Evolutionary conservation across 2,113 vertebrate species (phyloP), one percentile per base, ranked within the genome.

Genomic region (Calidris pygmaea): DNA sequence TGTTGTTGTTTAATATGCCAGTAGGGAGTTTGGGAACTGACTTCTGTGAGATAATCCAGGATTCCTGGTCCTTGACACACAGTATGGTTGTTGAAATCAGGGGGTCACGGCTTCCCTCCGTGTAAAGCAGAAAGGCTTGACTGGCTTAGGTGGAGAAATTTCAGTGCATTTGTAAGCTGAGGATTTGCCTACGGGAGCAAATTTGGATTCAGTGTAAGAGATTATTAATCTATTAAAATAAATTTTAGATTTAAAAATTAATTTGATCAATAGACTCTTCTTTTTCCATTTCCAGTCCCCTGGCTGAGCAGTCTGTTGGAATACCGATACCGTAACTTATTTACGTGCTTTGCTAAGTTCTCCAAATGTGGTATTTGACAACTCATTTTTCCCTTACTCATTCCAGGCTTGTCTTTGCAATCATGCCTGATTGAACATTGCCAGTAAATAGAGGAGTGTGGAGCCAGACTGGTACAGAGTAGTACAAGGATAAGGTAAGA

Each of bases 1-100:
- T 8, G 90, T 90, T 4, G 2, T 56, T 92, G 81, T 70, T 95
- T 68, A 32, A 73, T 34, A 2, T 47, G 88, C 88, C n/a, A 9
- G 63, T 41, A 68, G 58, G 73, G 66, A 82, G 90, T 89, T 77
- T 81, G 90, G 80, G 90, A 93, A 48, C 74, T 65, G 87, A n/a
- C 34, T 94, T 72, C 58, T 85, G 56, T 14, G 52, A 82, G 73
- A 85, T 89, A 81, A 89, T 74, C 60, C 1, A 4, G 65, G 41
- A 77, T 93, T 93, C 82, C 59, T 15, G 47, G 85, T 85, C 83
- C 90, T 93, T 89, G 63, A 87, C 63, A 92, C 70, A 39, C 0
- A 6, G 47, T 19, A 34, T 35, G 24, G 43, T 7, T 88, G 73
- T 72, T 78, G 60, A 48, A 87, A 88, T 87, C 16, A 7, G 53